These are phyloP conservation scores for Tuta absoluta DNA, from an alignment of 2,888 invertebrate genomes.

Conservation along the genomic window DNA sequence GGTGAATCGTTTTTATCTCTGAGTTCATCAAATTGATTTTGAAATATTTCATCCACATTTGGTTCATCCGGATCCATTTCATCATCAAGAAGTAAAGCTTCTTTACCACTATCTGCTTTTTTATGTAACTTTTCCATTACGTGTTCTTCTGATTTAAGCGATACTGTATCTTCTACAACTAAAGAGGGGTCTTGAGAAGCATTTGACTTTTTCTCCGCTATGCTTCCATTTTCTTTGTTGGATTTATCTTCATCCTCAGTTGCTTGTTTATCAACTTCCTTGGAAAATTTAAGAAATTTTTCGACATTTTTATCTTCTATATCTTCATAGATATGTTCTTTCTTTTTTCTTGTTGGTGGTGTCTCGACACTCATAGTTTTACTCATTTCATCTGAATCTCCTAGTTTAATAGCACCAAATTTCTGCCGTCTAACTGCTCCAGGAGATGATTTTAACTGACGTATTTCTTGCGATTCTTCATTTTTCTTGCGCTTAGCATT, in stretches of 20 bases:
- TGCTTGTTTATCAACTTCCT: slow-evolving; percentile 59
- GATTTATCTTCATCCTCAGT: slow-evolving; percentile 46
- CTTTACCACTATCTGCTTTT: slow-evolving; percentile 57
- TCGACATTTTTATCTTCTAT: slow-evolving; percentile 74
- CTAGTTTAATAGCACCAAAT: slow-evolving; percentile 74
- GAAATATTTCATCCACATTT: slow-evolving; percentile 71
- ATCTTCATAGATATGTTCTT: slow-evolving; percentile 84
- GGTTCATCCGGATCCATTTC: slow-evolving; percentile 71
- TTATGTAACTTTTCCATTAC: slow-evolving; percentile 74
- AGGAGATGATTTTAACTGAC: slow-evolving; percentile 82
- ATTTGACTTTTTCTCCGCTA: slow-evolving; percentile 68
- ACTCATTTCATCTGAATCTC: slow-evolving; percentile 77
- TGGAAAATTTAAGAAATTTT: slow-evolving; percentile 75
- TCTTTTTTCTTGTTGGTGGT: slow-evolving; percentile 75
- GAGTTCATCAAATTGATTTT: slow-evolving; percentile 67
- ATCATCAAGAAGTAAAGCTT: slow-evolving; percentile 64
- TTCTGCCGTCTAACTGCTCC: slow-evolving; percentile 80
- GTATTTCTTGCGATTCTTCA: slow-evolving; percentile 81
- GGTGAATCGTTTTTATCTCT: slow-evolving; percentile 64
- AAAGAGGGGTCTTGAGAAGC: slow-evolving; percentile 76
- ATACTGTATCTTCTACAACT: slow-evolving; percentile 60
- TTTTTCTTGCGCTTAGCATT: slow-evolving; percentile 71
- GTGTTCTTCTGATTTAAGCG: slow-evolving; percentile 63
- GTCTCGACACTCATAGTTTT: slow-evolving; percentile 70
- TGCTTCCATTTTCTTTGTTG: slow-evolving; percentile 72